These are phyloP conservation scores for Carassius auratus DNA, from an alignment of 2,113 vertebrate genomes.

Conservation along the genomic window DNA sequence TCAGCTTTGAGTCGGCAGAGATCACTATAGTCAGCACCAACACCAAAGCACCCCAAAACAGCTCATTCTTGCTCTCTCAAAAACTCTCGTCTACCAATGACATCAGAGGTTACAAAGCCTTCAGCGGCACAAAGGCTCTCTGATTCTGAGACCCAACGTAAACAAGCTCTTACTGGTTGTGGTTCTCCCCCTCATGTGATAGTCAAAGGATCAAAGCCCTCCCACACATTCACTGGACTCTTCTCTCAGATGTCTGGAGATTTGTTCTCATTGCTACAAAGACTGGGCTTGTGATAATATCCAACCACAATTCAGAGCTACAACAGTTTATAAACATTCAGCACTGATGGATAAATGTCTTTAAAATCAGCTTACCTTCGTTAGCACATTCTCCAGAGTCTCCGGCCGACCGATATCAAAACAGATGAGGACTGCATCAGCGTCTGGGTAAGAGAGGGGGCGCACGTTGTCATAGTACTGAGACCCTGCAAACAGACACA, in stretches of 20 bases:
- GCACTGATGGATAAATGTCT: background rate
- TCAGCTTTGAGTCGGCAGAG: background rate
- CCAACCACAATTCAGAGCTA: background rate
- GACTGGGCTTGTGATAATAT: constrained; percentile 35
- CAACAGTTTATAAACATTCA: background rate
- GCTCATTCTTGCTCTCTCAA: background rate
- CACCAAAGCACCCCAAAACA: background rate
- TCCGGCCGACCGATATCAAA: constrained; percentile 91
- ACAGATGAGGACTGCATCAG: constrained; percentile 89
- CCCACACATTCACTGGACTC: constrained; percentile 25
- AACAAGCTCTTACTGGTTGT: constrained; percentile 34
- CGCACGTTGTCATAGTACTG: constrained; percentile 91
- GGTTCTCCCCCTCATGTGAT: constrained; percentile 38
- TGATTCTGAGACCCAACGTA: constrained; percentile 42
- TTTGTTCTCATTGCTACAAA: constrained; percentile 46
- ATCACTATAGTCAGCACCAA: background rate
- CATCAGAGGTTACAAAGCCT: constrained; percentile 43
- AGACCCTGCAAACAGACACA: constrained; percentile 76
- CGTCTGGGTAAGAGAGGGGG: constrained; percentile 89
- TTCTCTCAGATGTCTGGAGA: constrained; percentile 40
- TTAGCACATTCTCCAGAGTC: constrained; percentile 88
- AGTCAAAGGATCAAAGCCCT: constrained; percentile 30
- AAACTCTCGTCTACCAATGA: constrained; percentile 27
- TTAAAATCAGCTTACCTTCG: constrained; percentile 78
- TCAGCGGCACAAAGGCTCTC: constrained; percentile 29